Conservation (phyloP, 2,113 vertebrate genomes). For the Muntiacus reevesi region DNA sequence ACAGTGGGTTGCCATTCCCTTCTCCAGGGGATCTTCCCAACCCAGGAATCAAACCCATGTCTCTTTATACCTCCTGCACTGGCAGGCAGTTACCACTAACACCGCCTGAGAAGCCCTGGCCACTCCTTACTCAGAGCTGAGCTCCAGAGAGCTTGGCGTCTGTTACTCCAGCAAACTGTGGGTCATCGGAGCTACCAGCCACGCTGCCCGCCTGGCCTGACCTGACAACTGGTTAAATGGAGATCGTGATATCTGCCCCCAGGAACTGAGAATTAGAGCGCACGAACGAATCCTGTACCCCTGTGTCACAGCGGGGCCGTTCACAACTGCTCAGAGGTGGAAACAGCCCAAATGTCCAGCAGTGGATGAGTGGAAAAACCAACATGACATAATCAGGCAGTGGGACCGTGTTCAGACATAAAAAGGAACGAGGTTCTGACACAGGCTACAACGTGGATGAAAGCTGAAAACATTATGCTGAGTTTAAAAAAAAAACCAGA, state of each 20-base stretch:
- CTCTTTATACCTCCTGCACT: background rate
- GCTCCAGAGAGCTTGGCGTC: background rate
- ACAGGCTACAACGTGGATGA: accelerated
- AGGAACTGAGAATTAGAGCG: background rate
- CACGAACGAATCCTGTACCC: accelerated
- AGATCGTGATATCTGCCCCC: accelerated
- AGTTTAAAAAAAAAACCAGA: background rate
- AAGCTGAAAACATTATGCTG: background rate
- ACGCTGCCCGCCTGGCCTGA: background rate
- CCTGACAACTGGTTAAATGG: background rate
- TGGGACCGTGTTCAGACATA: background rate
- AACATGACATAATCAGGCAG: background rate
- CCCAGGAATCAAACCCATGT: background rate
- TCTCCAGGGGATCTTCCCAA: background rate
- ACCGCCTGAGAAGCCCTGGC: background rate
- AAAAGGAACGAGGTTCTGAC: background rate
- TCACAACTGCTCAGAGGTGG: background rate
- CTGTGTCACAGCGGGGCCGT: background rate
- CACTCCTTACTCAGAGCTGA: background rate
- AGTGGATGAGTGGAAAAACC: background rate
- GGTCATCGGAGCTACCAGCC: background rate
- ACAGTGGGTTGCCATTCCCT: background rate
- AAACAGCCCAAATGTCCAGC: background rate
- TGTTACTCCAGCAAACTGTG: background rate
- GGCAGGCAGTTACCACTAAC: background rate